phyloP scores from a whole-genome alignment of 2,888 invertebrate genomes.

The Chelonus formosanus region DNA sequence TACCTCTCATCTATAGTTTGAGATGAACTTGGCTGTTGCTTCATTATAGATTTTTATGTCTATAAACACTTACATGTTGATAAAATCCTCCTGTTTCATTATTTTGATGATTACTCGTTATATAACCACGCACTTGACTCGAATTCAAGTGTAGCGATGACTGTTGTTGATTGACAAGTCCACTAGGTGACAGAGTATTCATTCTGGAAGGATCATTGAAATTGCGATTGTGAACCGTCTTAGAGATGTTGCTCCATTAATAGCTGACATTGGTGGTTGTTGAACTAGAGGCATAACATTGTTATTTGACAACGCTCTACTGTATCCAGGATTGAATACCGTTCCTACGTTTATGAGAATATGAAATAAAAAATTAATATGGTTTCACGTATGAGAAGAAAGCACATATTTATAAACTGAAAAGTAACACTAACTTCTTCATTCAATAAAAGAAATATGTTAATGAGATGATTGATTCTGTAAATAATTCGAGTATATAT shows the following conservation, averaged over 20 bases:
- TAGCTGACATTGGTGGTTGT: conserved; percentile 61
- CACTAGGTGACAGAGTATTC: conserved; percentile 59
- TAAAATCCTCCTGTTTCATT: conserved; percentile 74
- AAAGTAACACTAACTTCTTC: too few species aligned
- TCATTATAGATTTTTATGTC: conserved; percentile 64
- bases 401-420: too few species aligned
- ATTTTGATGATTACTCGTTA: conserved; percentile 47
- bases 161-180: conserved; percentile 60
- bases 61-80: conserved; percentile 82
- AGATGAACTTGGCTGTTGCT: conserved; percentile 62
- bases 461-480: too few species aligned
- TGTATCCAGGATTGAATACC: conserved; percentile 73
- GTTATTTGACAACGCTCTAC: conserved; percentile 74
- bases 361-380: too few species aligned
- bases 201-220: conserved; percentile 66
- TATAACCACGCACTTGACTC: conserved; percentile 49
- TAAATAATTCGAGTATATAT: conserved; percentile 5
- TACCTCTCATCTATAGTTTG: conserved; percentile 72
- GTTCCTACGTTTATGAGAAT: conserved; percentile 57
- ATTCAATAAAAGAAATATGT: too few species aligned
- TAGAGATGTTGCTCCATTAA: conserved; percentile 60
- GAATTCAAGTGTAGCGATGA: conserved; percentile 63
- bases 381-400: too few species aligned
- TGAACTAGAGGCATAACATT: conserved; percentile 66
- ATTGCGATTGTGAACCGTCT: conserved; percentile 68